Base-by-base conservation (phyloP, 2,113 vertebrate species). In the Plotosus lineatus region DNA sequence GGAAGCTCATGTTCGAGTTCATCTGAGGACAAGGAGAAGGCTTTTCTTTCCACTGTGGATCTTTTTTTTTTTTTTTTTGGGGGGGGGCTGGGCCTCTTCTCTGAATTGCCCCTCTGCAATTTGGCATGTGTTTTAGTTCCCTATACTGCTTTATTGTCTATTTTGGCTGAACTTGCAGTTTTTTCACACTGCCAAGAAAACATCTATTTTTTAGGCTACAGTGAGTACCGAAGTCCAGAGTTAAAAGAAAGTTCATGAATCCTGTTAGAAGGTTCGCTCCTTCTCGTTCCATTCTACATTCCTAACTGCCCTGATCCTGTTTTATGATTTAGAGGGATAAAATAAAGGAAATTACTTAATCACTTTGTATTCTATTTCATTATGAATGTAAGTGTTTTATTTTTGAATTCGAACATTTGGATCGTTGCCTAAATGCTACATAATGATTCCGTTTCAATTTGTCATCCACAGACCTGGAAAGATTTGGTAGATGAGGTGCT, bases 1-100 rank as follows among this genome's bases (percentile, higher is more conserved):
- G 93, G 94, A 95, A 95, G 93, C 93, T 92, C 91, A 92, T 92
- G 91, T 91, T 86, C 87, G 87, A 93, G 94, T 96, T 96, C 95
- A 95, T 91, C 91, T 90, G 91, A 94, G 95, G 95, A 95, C 94
- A 95, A 89, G 93, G 91, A 94, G 91, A 92, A 89, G 89, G 92
- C 90, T 93, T 94, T 94, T 94, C 89, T 88, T 94, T 94, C 94
- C 93, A 93, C 60, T 91, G 92, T 93, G 93, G 95, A 95, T 94
- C 93, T 93, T 90, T 93, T 90, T 78, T n/a, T n/a, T n/a, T n/a
- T n/a, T n/a, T n/a, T n/a, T n/a, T n/a, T n/a, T n/a, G 74, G 48
- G 80, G 69, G 83, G 73, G 81, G 89, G 89, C 88, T 89, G 91
- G 90, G 92, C 86, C 87, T 83, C 90, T 92, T 93, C 89, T 91